Base-by-base conservation (phyloP, 1,140 invertebrate species). In the Neodiprion virginianus region DNA sequence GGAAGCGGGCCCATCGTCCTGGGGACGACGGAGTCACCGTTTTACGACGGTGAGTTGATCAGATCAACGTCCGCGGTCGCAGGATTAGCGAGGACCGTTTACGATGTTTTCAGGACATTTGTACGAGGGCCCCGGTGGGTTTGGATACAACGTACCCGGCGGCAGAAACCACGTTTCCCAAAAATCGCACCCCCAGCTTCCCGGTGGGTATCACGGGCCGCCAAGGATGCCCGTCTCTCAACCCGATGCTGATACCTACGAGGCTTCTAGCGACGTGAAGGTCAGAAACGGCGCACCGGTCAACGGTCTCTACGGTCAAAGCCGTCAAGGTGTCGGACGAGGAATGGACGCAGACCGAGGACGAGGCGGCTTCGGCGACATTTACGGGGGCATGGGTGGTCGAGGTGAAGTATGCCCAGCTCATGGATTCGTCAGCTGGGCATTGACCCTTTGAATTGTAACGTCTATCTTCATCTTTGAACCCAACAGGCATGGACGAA, bases 201-300 rank as follows among this genome's bases (percentile, higher is more conserved):
- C 81, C 8, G 76, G 79, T 2, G 81, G 79, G 66, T 79, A 84
- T 72, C 76, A 81, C 21, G 78, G 68, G 9, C 77, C 76, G 70
- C 72, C 77, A 50, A 78, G 75, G 71, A 74, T 82, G 48, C 78
- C 79, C n/a, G 76, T 75, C 66, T 74, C 76, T 28, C 73, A 73
- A n/a, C 53, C 75, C 14, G 81, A 82, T 69, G 11, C n/a, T 12
- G 53, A 61, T 7, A 12, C 53, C 5, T 79, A 78, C 61, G 80
- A 79, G 68, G 77, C 76, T 21, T 67, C 76, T 0, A 77, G 77
- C 9, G 81, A 84, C 9, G 67, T 76, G 1, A 85, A 80, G 76
- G 82, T 79, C 21, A 78, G 81, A 71, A 86, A 82, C 75, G 82
- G 84, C 10, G 84, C 77, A 14, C 78, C 80, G 28, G 81, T 83